Conservation (phyloP, 2,888 invertebrate genomes). For the Thumatha senex region DNA sequence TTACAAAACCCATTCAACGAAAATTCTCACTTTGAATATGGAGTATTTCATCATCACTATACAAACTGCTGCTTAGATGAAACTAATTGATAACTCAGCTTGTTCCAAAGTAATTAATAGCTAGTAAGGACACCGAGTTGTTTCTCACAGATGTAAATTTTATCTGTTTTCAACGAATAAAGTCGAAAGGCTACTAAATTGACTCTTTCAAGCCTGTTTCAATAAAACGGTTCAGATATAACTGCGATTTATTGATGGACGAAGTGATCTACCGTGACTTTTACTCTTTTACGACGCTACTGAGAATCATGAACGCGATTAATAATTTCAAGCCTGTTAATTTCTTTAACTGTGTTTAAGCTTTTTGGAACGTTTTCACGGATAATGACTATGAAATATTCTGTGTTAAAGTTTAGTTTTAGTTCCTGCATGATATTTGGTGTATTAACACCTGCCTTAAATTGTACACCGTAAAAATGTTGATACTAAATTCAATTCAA, state of each 20-base stretch:
- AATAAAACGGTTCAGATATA: conserved; percentile 16
- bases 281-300: conserved; percentile 5
- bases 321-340: neutral
- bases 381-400: no score
- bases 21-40: conserved; percentile 9
- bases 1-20: neutral
- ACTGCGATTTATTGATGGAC: conserved; percentile 13
- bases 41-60: conserved; percentile 13
- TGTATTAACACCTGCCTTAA: no score
- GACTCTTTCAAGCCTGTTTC: conserved; percentile 11
- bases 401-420: no score
- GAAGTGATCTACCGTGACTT: conserved; percentile 11
- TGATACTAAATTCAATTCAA: no score
- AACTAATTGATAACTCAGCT: no score
- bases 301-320: conserved; percentile 6
- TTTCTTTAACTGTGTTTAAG: neutral
- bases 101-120: conserved; percentile 23
- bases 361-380: neutral
- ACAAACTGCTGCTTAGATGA: conserved; percentile 12
- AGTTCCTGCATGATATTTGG: no score
- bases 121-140: conserved; percentile 15
- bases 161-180: conserved; percentile 14
- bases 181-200: conserved; percentile 19
- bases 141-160: conserved; percentile 13
- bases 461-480: no score